Base-by-base conservation (phyloP, 2,888 invertebrate genomes). In the Oasisia sp. region DNA sequence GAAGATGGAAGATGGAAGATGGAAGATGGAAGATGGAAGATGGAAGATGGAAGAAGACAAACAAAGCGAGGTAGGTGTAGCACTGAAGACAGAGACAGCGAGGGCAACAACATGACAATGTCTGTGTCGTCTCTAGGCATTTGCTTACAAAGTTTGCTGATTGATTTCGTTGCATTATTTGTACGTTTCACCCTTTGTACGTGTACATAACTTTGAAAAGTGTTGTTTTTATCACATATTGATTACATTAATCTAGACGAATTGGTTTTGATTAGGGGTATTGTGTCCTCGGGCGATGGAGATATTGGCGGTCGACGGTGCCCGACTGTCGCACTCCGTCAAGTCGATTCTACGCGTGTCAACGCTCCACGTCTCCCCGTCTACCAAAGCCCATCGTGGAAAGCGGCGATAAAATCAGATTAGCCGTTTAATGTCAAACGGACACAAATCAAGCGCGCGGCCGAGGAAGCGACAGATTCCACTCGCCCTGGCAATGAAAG, bases 331-430 rank as follows among this genome's bases (percentile, higher is more conserved):
- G 19, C 58, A 58, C 58, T 58, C 19, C n/a, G 19, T 19, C 12
- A 4, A 58, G 58, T n/a, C 74, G n/a, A 27, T 74, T 74, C 74
- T 74, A 74, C 27, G n/a, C n/a, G 7, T 3, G 7, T 14, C 74
- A n/a, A 74, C 74, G 0, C 74, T n/a, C n/a, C 74, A 74, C 74
- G 27, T n/a, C 74, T 3, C n/a, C 74, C 0, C n/a, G 27, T 27
- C 74, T 19, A 74, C 19, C 74, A 19, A 27, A 74, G 74, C n/a
- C n/a, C 27, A 74, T 74, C 74, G 74, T 74, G 74, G 74, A n/a
- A 74, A 27, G 74, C 74, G 74, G 27, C 74, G n/a, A 74, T 74
- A 74, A 74, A 74, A 74, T n/a, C n/a, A 74, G 74, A 74, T 74
- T 74, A 27, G n/a, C 74, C 7, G 74, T 74, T 74, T 74, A 74